Percentiles rank a stretch among this genome's conserved stretches.
Evolutionary conservation across 2,888 invertebrate species (phyloP).

Genomic region (Tribolium freemani): DNA sequence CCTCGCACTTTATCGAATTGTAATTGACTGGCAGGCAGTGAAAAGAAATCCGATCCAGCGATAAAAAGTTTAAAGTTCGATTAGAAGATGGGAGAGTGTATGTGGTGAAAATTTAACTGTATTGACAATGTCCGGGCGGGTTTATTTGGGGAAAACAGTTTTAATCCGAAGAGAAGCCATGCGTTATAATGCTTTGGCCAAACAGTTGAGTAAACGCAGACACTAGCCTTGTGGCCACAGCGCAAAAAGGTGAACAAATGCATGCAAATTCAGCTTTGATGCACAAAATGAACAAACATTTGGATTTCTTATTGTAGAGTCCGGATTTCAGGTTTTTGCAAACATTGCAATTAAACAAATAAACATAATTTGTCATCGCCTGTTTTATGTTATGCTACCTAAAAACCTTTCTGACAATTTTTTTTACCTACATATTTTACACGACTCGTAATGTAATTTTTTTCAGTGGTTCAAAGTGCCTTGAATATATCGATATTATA

Average conservation of each 20-base stretch:
- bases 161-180: constrained; percentile 39
- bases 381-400: too few relatives aligned
- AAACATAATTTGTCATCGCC: too few relatives aligned
- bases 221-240: constrained; percentile 24
- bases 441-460: too few relatives aligned
- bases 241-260: constrained; percentile 7
- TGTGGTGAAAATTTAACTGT: constrained; percentile 27
- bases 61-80: constrained; percentile 27
- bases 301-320: too few relatives aligned
- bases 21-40: constrained; percentile 55
- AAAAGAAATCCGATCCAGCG: constrained; percentile 33
- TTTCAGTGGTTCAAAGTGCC: too few relatives aligned
- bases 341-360: too few relatives aligned
- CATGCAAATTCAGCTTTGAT: neutral
- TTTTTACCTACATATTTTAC: too few relatives aligned
- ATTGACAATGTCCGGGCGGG: constrained; percentile 15
- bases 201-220: constrained; percentile 34
- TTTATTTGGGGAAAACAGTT: constrained; percentile 4
- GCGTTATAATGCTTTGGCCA: constrained; percentile 37
- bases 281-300: neutral
- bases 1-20: constrained; percentile 60
- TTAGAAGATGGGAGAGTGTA: constrained; percentile 3
- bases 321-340: too few relatives aligned
- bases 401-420: too few relatives aligned
- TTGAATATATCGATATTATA: too few relatives aligned